These are phyloP conservation scores for Passerina amoena DNA, from an alignment of 2,113 vertebrate species.

Conservation along the genomic window DNA sequence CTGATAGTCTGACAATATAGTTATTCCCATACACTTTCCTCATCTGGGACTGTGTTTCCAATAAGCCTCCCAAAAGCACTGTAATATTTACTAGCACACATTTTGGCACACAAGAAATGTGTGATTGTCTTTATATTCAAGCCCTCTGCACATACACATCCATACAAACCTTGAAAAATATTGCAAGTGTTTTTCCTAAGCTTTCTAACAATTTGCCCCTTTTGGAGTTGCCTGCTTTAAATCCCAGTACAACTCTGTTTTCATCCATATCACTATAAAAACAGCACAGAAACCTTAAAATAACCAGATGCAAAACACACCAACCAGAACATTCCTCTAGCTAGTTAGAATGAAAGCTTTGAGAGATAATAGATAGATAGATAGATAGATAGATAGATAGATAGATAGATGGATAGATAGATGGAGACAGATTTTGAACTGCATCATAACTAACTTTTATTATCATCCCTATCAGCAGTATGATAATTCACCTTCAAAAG, in stretches of 20 bases:
- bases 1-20: not conserved
- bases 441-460: not conserved
- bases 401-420: not conserved
- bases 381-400: not conserved
- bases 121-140: slow-evolving; percentile 13
- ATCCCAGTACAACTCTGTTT: not conserved
- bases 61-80: slow-evolving; percentile 23
- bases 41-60: slow-evolving; percentile 27
- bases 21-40: not conserved
- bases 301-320: not conserved
- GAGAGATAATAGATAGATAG: not conserved
- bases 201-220: not conserved
- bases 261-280: not conserved
- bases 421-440: not conserved
- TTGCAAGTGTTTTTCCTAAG: not conserved
- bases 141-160: not conserved
- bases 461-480: not conserved
- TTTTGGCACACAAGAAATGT: not conserved
- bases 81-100: slow-evolving; percentile 36
- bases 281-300: not conserved
- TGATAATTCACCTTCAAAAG: not conserved
- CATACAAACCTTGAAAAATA: not conserved
- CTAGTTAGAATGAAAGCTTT: not conserved
- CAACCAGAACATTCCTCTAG: not conserved
- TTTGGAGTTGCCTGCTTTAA: not conserved